Percentiles rank a stretch among this genome's conserved stretches.
phyloP scores from a whole-genome alignment of 2,888 invertebrate genomes.

The Strigamia maritima region DNA sequence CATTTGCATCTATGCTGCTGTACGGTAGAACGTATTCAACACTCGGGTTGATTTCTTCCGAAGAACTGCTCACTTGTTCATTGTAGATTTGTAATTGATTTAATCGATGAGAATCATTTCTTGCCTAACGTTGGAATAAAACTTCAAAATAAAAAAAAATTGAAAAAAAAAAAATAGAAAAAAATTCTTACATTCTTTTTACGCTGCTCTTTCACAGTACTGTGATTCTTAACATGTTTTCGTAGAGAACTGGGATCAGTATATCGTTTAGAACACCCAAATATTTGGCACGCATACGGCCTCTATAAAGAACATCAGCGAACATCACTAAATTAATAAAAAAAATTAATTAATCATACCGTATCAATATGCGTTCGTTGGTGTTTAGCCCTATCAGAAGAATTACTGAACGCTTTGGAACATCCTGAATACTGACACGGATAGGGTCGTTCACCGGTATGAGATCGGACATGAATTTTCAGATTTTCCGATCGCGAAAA shows the following conservation, averaged over 20 bases:
- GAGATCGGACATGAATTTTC: conserved; percentile 93
- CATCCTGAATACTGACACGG: conserved; percentile 90
- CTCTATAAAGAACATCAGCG: conserved; percentile 51
- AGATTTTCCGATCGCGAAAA: conserved; percentile 95
- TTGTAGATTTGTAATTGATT: not conserved
- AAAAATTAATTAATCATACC: conserved; percentile 61
- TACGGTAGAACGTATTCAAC: not conserved
- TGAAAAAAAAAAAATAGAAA: not conserved
- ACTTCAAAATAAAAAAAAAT: not conserved
- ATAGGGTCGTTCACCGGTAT: conserved; percentile 95
- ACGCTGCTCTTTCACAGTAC: conserved; percentile 43
- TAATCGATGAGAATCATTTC: not conserved
- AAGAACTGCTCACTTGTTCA: not conserved
- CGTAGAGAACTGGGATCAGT: conserved; percentile 60
- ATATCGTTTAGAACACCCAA: conserved; percentile 57
- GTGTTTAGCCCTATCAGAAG: conserved; percentile 97
- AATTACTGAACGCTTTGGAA: conserved; percentile 95
- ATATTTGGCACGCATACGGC: conserved; percentile 57
- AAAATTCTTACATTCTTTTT: conserved; percentile 43
- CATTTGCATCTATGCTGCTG: not conserved
- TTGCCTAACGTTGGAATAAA: not conserved
- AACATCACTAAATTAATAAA: not conserved
- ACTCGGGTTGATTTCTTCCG: not conserved
- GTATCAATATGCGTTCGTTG: conserved; percentile 97
- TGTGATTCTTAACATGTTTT: conserved; percentile 57